These are phyloP conservation scores for Acridotheres tristis DNA, from an alignment of 2,797 vertebrate species.

Conservation along the genomic window DNA sequence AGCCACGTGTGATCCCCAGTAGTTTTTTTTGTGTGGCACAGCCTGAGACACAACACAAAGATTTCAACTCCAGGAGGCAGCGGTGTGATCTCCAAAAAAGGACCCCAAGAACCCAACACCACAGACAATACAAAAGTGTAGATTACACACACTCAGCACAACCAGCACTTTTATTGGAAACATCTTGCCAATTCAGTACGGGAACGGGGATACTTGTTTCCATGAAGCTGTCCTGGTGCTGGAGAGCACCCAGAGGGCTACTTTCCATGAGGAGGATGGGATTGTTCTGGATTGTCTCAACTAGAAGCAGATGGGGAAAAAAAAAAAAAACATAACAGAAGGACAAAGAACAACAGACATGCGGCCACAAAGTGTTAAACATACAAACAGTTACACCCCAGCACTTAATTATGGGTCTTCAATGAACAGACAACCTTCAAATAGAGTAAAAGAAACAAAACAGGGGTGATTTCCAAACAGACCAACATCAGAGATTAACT, in stretches of 20 bases:
- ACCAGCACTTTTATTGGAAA: constrained; percentile 82
- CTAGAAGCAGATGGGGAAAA: constrained; percentile 83
- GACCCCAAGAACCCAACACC: constrained; percentile 47
- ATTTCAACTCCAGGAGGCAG: constrained; percentile 40
- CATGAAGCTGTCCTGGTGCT: constrained; percentile 92
- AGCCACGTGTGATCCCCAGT: not conserved
- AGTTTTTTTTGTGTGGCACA: not conserved
- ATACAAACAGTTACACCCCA: constrained; percentile 56
- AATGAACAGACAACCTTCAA: constrained; percentile 44
- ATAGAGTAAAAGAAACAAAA: constrained; percentile 25
- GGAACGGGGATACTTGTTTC: constrained; percentile 96
- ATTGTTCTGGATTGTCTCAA: constrained; percentile 96
- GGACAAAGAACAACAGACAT: constrained; percentile 80
- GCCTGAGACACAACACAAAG: constrained; percentile 33
- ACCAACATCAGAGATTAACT: constrained; percentile 46
- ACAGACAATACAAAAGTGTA: constrained; percentile 73
- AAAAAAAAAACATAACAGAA: constrained; percentile 76
- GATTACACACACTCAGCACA: constrained; percentile 94
- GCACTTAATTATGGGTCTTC: constrained; percentile 47
- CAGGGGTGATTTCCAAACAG: constrained; percentile 30
- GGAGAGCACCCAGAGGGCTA: constrained; percentile 83
- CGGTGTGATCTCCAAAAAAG: constrained; percentile 27
- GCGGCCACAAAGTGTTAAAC: constrained; percentile 67
- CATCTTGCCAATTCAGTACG: constrained; percentile 91
- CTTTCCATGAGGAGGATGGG: constrained; percentile 93